Conservation (phyloP, 92 coral and sea anemone genomes). For the Epizoanthus rinbou region DNA sequence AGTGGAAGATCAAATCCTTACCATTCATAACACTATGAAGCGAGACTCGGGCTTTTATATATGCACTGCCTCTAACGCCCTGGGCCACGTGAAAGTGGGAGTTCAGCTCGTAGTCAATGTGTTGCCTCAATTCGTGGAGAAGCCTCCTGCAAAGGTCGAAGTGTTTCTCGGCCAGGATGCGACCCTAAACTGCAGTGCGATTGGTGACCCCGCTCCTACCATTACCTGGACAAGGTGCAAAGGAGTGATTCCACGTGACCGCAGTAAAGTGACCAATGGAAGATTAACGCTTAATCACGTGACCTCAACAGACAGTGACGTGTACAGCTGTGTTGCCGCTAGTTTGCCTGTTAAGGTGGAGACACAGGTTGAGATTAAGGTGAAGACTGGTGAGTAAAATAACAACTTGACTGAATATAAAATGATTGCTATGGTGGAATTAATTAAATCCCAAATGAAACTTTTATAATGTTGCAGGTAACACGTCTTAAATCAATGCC, state of each 20-base stretch:
- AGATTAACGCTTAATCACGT: slow-evolving; percentile 12
- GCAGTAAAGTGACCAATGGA: slow-evolving; percentile 16
- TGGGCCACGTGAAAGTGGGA: background rate
- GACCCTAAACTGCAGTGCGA: slow-evolving; percentile 13
- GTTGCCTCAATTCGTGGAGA: slow-evolving; percentile 1
- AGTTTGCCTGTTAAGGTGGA: slow-evolving; percentile 3
- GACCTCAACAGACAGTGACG: slow-evolving; percentile 18
- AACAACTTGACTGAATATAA: too few species aligned
- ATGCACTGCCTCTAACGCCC: slow-evolving; percentile 17
- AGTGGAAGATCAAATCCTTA: slow-evolving; percentile 5
- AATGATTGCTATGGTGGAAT: too few species aligned
- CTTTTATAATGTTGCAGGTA: too few species aligned
- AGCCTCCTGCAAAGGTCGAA: slow-evolving; percentile 13
- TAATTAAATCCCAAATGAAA: too few species aligned
- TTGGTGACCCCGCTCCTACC: background rate
- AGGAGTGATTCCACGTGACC: slow-evolving; percentile 12
- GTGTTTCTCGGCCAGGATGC: slow-evolving; percentile 25
- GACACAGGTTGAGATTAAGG: background rate
- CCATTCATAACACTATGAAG: background rate
- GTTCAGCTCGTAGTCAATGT: slow-evolving; percentile 6
- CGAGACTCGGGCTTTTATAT: slow-evolving; percentile 12
- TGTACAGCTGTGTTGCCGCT: slow-evolving; percentile 14
- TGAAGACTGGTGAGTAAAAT: slow-evolving; percentile 9
- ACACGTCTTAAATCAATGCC: too few species aligned
- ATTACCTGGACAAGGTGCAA: slow-evolving; percentile 18